Evolutionary conservation across 2,888 invertebrate species (phyloP).

Genomic region (Graphium colonna): DNA sequence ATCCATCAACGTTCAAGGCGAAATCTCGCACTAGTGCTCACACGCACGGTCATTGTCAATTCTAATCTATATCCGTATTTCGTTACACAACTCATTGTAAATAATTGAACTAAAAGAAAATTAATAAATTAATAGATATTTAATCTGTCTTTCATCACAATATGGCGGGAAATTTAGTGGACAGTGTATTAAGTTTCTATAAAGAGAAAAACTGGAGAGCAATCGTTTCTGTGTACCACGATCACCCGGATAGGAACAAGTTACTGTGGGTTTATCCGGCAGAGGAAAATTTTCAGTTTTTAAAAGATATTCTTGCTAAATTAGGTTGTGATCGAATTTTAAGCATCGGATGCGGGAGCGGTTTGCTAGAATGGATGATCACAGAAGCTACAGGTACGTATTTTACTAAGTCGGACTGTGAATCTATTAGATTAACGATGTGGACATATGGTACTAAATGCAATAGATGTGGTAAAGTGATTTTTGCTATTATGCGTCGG

Average conservation of each 20-base stretch:
- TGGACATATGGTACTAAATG: too few relatives aligned
- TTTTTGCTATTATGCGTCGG: too few relatives aligned
- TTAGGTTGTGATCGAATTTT: conserved; percentile 73
- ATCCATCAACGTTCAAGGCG: conserved; percentile 17
- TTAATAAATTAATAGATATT: not conserved
- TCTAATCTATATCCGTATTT: conserved; percentile 14
- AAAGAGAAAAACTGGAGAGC: conserved; percentile 70
- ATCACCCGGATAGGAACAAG: conserved; percentile 74
- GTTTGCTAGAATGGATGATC: conserved; percentile 90
- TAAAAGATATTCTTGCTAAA: conserved; percentile 66
- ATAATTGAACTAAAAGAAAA: conserved; percentile 1
- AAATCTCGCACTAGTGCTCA: not conserved
- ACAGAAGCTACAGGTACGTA: conserved; percentile 81
- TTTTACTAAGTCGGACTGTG: too few relatives aligned
- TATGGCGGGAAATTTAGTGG: conserved; percentile 63
- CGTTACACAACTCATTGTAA: conserved; percentile 6
- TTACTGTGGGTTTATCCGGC: conserved; percentile 89
- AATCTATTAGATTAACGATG: too few relatives aligned
- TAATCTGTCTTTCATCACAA: conserved; percentile 14
- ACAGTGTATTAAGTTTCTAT: conserved; percentile 56
- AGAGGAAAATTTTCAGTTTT: conserved; percentile 80
- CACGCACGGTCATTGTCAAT: conserved; percentile 18
- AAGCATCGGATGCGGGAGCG: conserved; percentile 90
- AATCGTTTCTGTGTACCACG: conserved; percentile 63
- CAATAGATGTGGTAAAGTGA: too few relatives aligned